These are phyloP conservation scores for Oligia fasciuncula DNA, from an alignment of 2,888 invertebrate genomes.

Conservation along the genomic window DNA sequence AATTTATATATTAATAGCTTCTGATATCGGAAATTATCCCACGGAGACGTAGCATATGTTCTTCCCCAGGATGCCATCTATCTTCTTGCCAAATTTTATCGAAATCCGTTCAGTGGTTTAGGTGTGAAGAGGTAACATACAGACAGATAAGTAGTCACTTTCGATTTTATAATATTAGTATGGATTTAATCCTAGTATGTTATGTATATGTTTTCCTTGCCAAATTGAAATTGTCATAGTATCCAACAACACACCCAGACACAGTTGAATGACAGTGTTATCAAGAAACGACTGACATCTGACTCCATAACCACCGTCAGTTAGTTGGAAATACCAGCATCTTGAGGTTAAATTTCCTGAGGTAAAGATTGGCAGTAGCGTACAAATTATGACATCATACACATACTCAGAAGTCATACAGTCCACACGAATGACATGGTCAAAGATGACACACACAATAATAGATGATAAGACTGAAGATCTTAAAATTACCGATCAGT, in stretches of 20 bases:
- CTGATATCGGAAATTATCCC: background rate
- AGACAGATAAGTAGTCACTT: too few species aligned
- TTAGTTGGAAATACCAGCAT: background rate
- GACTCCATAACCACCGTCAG: background rate
- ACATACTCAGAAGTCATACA: background rate
- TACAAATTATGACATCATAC: background rate
- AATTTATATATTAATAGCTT: background rate
- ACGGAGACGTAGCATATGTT: background rate
- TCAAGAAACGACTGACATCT: background rate
- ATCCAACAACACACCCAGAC: background rate
- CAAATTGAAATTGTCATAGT: background rate
- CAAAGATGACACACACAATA: background rate
- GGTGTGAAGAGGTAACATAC: background rate
- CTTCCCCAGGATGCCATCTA: background rate
- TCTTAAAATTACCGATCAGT: conserved; percentile 1
- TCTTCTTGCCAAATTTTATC: background rate
- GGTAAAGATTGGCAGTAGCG: too few species aligned
- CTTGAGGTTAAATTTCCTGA: background rate
- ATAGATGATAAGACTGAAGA: background rate
- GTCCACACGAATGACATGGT: background rate
- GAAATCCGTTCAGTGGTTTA: background rate
- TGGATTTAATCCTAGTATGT: background rate
- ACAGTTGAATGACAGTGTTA: conserved; percentile 10
- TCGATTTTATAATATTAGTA: background rate
- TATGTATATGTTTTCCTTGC: background rate